phyloP scores from a whole-genome alignment of 92 coral and sea anemone genomes.

The Porites evermanni region DNA sequence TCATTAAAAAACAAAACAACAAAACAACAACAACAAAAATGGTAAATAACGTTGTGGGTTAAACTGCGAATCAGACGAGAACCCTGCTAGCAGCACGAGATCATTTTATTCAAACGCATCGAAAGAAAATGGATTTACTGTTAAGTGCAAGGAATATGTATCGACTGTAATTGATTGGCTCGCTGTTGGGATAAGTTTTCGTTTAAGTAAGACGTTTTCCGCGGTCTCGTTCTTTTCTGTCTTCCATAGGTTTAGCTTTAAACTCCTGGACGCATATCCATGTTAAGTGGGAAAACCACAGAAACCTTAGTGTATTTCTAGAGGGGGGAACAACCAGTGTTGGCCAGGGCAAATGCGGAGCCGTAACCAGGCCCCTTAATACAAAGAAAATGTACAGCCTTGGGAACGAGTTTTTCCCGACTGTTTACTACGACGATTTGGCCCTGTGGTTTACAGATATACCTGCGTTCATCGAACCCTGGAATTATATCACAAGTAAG shows the following conservation, averaged over 20 bases:
- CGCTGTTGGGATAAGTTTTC: no score
- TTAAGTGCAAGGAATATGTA: no score
- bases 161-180: no score
- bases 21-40: no score
- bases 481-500: slow-evolving; percentile 54
- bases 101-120: no score
- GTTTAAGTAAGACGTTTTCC: no score
- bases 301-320: background rate
- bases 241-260: background rate
- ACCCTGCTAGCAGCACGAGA: no score
- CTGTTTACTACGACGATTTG: slow-evolving; percentile 56
- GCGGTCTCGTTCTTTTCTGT: background rate
- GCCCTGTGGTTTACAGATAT: slow-evolving; percentile 60
- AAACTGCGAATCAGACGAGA: no score
- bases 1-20: no score
- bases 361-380: background rate
- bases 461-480: background rate
- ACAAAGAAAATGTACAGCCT: slow-evolving; percentile 33
- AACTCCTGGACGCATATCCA: slow-evolving; percentile 27
- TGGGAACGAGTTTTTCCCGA: slow-evolving; percentile 32
- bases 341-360: background rate
- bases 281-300: slow-evolving; percentile 8
- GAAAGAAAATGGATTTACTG: no score
- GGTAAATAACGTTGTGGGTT: no score
- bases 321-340: background rate